phyloP scores from a whole-genome alignment of 2,888 invertebrate species.

The Melinopterus prodromus region DNA sequence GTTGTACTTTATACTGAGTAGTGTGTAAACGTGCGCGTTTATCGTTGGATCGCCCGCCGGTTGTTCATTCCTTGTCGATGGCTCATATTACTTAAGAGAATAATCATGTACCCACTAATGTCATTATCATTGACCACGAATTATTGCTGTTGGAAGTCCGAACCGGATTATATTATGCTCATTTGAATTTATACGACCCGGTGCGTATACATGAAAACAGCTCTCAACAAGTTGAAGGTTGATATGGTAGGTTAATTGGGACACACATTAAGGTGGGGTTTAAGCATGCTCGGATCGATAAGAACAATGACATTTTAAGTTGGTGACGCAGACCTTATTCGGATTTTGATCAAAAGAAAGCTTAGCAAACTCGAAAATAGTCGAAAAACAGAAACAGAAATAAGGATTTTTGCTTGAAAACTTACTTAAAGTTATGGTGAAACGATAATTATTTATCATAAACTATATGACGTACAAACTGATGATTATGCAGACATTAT shows the following conservation, averaged over 20 bases:
- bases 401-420: background rate
- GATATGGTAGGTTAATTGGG: background rate
- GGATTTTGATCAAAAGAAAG: no score
- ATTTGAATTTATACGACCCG: background rate
- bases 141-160: background rate
- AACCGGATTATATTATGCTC: background rate
- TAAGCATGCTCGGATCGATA: background rate
- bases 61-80: background rate
- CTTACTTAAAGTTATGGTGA: no score
- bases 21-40: background rate
- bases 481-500: background rate
- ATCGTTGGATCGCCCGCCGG: background rate
- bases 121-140: slow-evolving; percentile 47
- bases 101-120: slow-evolving; percentile 53
- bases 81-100: slow-evolving; percentile 48
- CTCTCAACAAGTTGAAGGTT: background rate
- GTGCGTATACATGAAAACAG: background rate
- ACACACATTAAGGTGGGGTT: background rate
- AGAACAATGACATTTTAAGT: background rate
- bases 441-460: background rate
- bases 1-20: background rate
- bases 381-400: no score
- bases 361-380: no score
- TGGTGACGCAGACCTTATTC: no score
- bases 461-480: background rate